Base-by-base conservation (phyloP, 2,888 invertebrate genomes). In the Odontocerum albicorne region DNA sequence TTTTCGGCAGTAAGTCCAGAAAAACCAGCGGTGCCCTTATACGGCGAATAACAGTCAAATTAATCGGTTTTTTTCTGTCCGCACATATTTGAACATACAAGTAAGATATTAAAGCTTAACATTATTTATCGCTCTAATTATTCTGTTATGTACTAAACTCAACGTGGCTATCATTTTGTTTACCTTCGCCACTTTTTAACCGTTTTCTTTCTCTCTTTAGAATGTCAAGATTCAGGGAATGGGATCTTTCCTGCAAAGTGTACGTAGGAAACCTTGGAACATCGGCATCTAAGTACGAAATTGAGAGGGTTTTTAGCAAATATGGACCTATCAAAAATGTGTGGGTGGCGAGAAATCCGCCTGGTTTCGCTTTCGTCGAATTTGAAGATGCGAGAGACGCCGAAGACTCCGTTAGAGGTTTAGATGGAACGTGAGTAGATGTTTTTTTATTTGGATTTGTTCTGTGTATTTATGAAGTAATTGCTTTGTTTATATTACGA, bases 281-380 rank as follows among this genome's bases (percentile, higher is more conserved):
- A 64, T 92, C 92, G 67, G 93, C 93, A 4, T 90, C 92, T 10
- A 92, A 92, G 72, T 88, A 90, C 68, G 93, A 93, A 72, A 83
- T 92, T 55, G 94, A 95, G 71, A 89, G 88, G 66, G 85, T 90
- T 7, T 95, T 95, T 71, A 82, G 86, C 54, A 90, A 92, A 72
- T 95, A 91, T 71, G 95, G 95, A 6, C 90, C 89, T 35, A 80
- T 95, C 61, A 82, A 90, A 64, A 95, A 92, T 72, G 93, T 95
- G 42, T 95, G 95, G 95, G 93, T 96, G 46, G 95, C 95, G 0
- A 79, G 94, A 66, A 93, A 95, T 69, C 95, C 94, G 33, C 93
- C 94, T 4, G 95, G 92, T 13, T 92, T 93, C 73, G 92, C 92
- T 1, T 93, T 93, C 72, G 90, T 92, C 3, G 92, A 93, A 72